phyloP scores from a whole-genome alignment of 64 coral and sea anemone genomes.

The Trachythela sp. region DNA sequence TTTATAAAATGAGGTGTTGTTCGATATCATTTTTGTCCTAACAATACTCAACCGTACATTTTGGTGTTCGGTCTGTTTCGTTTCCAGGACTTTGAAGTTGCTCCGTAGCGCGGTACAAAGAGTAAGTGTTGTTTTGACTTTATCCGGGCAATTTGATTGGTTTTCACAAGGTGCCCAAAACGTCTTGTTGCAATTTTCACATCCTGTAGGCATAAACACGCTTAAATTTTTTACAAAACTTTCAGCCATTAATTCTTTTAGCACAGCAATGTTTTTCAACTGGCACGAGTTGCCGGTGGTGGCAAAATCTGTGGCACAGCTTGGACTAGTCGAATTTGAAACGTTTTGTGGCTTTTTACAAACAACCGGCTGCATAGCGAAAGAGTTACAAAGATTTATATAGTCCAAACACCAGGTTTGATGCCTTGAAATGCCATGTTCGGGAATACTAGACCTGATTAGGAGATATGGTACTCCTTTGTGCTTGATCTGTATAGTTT shows the following conservation, averaged over 20 bases:
- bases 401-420: slow-evolving; percentile 51
- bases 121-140: too few relatives aligned
- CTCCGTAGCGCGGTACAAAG: too few relatives aligned
- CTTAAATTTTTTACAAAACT: too few relatives aligned
- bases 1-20: background rate
- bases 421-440: slow-evolving; percentile 26
- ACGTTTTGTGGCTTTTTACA: background rate
- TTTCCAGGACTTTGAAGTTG: background rate
- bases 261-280: background rate
- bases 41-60: background rate
- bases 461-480: slow-evolving; percentile 20
- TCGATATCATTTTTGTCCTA: background rate
- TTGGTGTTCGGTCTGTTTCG: background rate
- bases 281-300: background rate
- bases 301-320: background rate
- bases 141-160: too few relatives aligned
- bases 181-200: too few relatives aligned
- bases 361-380: slow-evolving; percentile 22
- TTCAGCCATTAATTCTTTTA: too few relatives aligned
- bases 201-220: too few relatives aligned
- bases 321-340: too few relatives aligned
- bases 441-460: background rate
- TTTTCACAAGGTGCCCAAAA: too few relatives aligned
- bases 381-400: slow-evolving; percentile 23
- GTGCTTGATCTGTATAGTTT: background rate